Percentiles rank a stretch among this genome's conserved stretches.
Evolutionary conservation across 2,113 vertebrate species (phyloP).

Genomic region (Neopipo cinnamomea): DNA sequence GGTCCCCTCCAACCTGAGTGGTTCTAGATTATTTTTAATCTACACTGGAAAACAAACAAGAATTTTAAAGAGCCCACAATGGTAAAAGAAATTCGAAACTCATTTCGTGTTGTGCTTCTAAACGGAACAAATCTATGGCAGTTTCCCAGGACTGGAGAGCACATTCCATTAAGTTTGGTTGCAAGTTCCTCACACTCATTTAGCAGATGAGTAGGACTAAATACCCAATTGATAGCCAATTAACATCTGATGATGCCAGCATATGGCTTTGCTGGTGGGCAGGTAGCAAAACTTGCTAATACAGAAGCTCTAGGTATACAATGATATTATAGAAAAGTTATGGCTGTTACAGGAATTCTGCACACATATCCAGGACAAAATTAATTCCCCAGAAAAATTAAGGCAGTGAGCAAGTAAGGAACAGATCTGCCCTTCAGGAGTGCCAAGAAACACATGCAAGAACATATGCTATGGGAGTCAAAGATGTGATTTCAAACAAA

Average conservation of each 20-base stretch:
- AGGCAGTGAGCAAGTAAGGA: conserved; percentile 24
- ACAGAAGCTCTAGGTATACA: not conserved
- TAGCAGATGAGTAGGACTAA: conserved; percentile 1
- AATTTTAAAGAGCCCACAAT: not conserved
- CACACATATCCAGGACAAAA: conserved; percentile 23
- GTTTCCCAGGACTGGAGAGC: not conserved
- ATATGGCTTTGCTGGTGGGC: conserved; percentile 41
- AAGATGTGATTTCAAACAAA: not conserved
- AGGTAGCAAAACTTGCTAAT: conserved; percentile 8
- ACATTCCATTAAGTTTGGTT: not conserved
- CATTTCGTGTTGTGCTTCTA: not conserved
- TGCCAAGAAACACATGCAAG: conserved; percentile 45
- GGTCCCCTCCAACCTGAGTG: not conserved
- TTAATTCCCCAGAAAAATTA: not conserved
- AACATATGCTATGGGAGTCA: conserved; percentile 41
- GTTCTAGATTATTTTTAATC: not conserved
- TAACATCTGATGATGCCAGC: conserved; percentile 45
- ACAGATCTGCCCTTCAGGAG: conserved; percentile 58
- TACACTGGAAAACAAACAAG: not conserved
- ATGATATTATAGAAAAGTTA: conserved; percentile 19
- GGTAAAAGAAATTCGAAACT: not conserved
- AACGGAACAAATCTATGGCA: not conserved
- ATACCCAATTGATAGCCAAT: not conserved
- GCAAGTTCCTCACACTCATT: not conserved
- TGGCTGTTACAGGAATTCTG: conserved; percentile 35